Percentiles rank a stretch among this genome's conserved stretches.
Evolutionary conservation across 2,888 invertebrate species (phyloP).

Genomic region (Cephalotes varians): DNA sequence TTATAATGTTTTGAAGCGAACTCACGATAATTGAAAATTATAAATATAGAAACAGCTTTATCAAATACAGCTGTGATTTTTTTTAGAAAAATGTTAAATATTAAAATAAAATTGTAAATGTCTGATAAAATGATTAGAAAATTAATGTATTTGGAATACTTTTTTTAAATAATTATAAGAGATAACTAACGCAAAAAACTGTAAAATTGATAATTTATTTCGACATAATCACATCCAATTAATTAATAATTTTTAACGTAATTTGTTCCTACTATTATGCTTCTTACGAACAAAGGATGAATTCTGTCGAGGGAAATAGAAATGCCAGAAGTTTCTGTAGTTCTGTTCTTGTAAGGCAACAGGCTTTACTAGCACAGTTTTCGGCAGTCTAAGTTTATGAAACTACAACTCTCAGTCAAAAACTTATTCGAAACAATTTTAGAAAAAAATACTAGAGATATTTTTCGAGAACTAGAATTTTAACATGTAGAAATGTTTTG

Average conservation of each 20-base stretch:
- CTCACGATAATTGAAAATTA: background rate
- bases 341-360: conserved; percentile 15
- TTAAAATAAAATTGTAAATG: background rate
- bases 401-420: conserved; percentile 24
- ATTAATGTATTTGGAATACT: background rate
- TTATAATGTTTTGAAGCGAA: background rate
- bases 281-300: conserved; percentile 29
- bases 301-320: conserved; percentile 20
- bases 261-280: background rate
- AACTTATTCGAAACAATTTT: conserved; percentile 14
- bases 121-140: background rate
- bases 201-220: background rate
- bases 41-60: background rate
- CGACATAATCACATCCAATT: background rate
- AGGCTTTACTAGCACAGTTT: conserved; percentile 12
- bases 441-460: background rate
- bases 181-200: background rate
- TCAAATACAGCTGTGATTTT: background rate
- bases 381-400: conserved; percentile 24
- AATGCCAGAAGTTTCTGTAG: conserved; percentile 19
- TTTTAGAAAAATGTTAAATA: background rate
- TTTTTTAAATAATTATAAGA: background rate
- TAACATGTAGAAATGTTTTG: background rate
- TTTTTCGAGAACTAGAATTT: conserved; percentile 2
- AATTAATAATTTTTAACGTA: background rate